Evolutionary conservation across 1,140 invertebrate genomes (phyloP).

Genomic region (Ceratosolen solmsi): DNA sequence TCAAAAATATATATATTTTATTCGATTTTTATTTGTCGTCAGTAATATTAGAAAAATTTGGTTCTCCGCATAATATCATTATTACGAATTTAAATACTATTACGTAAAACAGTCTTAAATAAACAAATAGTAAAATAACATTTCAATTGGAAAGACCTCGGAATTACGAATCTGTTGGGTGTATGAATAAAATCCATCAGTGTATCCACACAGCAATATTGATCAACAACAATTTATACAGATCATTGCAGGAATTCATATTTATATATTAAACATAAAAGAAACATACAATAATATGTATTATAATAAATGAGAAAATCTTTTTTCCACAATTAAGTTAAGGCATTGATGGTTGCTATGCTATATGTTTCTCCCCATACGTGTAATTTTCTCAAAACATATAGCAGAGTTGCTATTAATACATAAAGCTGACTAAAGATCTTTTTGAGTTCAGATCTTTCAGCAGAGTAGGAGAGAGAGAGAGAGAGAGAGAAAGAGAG

Average conservation of each 20-base stretch:
- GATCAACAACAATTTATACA: constrained; percentile 55
- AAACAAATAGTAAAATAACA: constrained; percentile 12
- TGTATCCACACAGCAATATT: constrained; percentile 52
- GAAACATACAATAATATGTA: neutral
- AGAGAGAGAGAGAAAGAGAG: neutral
- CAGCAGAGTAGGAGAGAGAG: neutral
- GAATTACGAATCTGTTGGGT: neutral
- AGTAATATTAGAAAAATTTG: constrained; percentile 14
- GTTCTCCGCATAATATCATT: neutral
- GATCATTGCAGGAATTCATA: constrained; percentile 44
- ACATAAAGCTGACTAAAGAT: constrained; percentile 12
- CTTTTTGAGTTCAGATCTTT: constrained; percentile 12
- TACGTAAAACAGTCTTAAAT: constrained; percentile 27
- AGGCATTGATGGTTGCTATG: too few species aligned
- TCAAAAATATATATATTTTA: neutral
- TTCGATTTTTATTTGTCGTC: constrained; percentile 7
- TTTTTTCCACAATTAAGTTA: too few species aligned
- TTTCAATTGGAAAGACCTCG: neutral
- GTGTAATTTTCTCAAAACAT: constrained; percentile 40
- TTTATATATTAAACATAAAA: constrained; percentile 43
- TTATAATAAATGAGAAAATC: too few species aligned
- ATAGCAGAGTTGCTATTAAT: constrained; percentile 26
- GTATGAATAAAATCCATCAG: constrained; percentile 6
- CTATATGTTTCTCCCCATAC: neutral
- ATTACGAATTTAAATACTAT: neutral